phyloP scores from a whole-genome alignment of 1,140 invertebrate species.

The Dryas iulia region DNA sequence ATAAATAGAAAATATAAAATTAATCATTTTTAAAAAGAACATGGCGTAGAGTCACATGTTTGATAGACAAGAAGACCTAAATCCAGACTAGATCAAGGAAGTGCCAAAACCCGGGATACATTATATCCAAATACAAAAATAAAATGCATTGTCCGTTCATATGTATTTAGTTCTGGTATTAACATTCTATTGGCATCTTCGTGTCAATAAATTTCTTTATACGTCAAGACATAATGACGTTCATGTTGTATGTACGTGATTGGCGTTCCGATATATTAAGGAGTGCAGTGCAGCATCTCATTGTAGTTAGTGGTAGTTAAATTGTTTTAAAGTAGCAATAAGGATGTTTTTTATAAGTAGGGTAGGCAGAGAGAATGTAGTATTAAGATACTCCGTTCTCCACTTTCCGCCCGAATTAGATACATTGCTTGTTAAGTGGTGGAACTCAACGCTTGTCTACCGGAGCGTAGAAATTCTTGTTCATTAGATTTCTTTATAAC shows the following conservation, averaged over 20 bases:
- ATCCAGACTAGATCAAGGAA: conserved; percentile 8
- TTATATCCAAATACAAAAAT: not conserved
- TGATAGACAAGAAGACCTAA: not conserved
- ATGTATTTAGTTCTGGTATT: not conserved
- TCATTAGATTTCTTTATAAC: no score
- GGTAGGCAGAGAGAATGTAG: no score
- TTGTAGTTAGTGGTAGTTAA: conserved; percentile 1
- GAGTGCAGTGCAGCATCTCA: not conserved
- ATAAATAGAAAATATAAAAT: no score
- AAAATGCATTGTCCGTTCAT: not conserved
- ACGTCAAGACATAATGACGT: conserved; percentile 14
- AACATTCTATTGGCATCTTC: conserved; percentile 19
- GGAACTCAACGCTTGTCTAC: no score
- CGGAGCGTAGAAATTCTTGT: no score
- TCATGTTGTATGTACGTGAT: not conserved
- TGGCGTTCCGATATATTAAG: not conserved
- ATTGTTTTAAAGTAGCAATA: not conserved
- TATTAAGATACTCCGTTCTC: no score
- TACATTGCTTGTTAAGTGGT: no score
- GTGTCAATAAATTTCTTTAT: conserved; percentile 18
- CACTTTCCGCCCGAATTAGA: no score
- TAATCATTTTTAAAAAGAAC: no score
- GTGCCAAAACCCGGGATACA: conserved; percentile 8
- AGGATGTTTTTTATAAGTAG: no score
- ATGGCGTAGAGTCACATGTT: not conserved